Evolutionary conservation across 1,140 invertebrate species (phyloP), one percentile per base, ranked within the genome.

Genomic region (Scylla paramamosain): DNA sequence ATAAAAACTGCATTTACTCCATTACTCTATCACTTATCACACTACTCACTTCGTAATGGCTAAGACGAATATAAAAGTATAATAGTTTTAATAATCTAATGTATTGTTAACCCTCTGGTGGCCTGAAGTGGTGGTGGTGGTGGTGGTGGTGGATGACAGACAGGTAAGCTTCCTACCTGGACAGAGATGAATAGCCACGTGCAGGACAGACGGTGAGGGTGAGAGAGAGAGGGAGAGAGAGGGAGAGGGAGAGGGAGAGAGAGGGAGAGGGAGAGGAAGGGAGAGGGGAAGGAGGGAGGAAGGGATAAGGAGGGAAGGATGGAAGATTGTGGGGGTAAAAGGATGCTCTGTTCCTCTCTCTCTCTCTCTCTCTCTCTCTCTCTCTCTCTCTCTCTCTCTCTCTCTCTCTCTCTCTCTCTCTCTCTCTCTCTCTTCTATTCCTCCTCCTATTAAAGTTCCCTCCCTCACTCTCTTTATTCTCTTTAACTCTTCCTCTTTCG

Each of bases 291-390:
- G n/a, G n/a, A n/a, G n/a, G n/a, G n/a, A n/a, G n/a, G n/a, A n/a
- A n/a, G n/a, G n/a, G 86, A 16, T n/a, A 0, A 31, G 4, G 87
- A 7, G 87, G 7, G 32, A 32, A 25, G n/a, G 20, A 89, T 39
- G 87, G 25, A 39, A 32, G 20, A 39, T 39, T 6, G 39, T 39
- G 39, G 39, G 6, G 6, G 39, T 39, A 39, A 39, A 39, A 6
- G 39, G 39, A 39, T 39, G 39, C 1, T 39, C 39, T 39, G 1
- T 39, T 6, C 6, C 39, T 39, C 39, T 39, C 7, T 92, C 90
- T 92, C 90, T 92, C 45, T 92, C 90, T 92, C 90, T 92, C 48
- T 92, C 39, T 39, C 91, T 92, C 91, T 92, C 52, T 92, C 59
- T 92, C 91, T 31, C 52, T 91, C 29, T 39, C 39, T 39, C 39